Conservation (phyloP, 2,113 vertebrate species). For the Probosciger aterrimus region DNA sequence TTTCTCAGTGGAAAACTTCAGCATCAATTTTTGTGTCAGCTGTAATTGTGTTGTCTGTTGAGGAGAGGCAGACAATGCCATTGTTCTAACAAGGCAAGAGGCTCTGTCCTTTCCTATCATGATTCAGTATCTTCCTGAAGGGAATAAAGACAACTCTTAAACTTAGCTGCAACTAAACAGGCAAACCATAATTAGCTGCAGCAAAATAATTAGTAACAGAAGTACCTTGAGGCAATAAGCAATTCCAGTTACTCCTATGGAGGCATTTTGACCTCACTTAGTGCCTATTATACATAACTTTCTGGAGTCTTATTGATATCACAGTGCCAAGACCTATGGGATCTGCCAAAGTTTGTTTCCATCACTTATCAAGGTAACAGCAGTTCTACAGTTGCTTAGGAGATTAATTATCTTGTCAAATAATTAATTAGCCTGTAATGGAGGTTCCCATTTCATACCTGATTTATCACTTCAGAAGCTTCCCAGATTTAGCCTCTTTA, state of each 20-base stretch:
- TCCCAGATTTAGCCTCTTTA: constrained; percentile 29
- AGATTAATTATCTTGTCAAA: constrained; percentile 82
- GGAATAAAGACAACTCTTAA: constrained; percentile 12
- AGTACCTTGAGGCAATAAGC: constrained; percentile 36
- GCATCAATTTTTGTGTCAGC: constrained; percentile 34
- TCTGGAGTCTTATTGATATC: constrained; percentile 42
- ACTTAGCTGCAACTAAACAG: background rate
- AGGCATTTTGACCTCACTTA: constrained; percentile 63
- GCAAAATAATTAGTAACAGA: constrained; percentile 63
- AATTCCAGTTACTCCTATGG: constrained; percentile 12
- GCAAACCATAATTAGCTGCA: constrained; percentile 51
- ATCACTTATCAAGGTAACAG: constrained; percentile 54
- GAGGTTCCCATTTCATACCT: constrained; percentile 71
- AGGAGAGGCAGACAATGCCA: background rate
- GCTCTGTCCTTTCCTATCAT: background rate
- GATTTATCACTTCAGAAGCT: constrained; percentile 72
- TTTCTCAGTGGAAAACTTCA: background rate
- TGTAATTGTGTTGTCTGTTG: constrained; percentile 7
- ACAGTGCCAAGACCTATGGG: constrained; percentile 53
- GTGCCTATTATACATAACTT: constrained; percentile 44
- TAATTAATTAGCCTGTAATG: constrained; percentile 74
- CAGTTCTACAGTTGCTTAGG: constrained; percentile 62
- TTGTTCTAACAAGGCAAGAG: constrained; percentile 20
- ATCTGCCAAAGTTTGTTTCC: constrained; percentile 49
- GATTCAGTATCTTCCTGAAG: background rate